These are phyloP conservation scores for Conopomorpha cramerella DNA, from an alignment of 1,140 invertebrate genomes.

Conservation along the genomic window DNA sequence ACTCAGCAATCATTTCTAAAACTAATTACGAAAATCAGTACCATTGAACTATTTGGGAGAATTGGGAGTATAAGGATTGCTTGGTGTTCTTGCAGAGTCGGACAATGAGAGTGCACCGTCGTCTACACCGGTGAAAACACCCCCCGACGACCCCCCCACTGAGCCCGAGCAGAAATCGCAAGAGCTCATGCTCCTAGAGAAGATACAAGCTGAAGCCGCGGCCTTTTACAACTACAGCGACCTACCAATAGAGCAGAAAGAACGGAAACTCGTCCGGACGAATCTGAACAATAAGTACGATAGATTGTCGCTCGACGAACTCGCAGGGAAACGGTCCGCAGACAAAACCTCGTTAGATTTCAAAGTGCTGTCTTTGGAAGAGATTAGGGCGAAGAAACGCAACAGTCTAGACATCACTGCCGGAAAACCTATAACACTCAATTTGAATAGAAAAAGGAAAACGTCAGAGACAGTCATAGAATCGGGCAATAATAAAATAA, in stretches of 20 bases:
- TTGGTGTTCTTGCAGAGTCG: constrained; percentile 76
- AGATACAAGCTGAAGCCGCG: constrained; percentile 69
- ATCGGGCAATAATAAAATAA: constrained; percentile 42
- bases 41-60: constrained; percentile 5
- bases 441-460: constrained; percentile 34
- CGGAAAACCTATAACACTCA: constrained; percentile 28
- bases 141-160: constrained; percentile 18
- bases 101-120: constrained; percentile 69
- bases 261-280: constrained; percentile 26
- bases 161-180: constrained; percentile 62
- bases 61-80: constrained; percentile 27
- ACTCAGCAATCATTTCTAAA: constrained; percentile 23
- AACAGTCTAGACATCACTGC: constrained; percentile 21
- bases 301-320: constrained; percentile 29
- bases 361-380: constrained; percentile 40
- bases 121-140: constrained; percentile 61
- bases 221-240: constrained; percentile 66
- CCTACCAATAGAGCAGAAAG: constrained; percentile 15
- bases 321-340: constrained; percentile 20
- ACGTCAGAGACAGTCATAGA: constrained; percentile 37
- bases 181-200: constrained; percentile 69
- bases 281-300: constrained; percentile 34
- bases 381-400: constrained; percentile 38
- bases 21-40: constrained; percentile 54
- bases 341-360: constrained; percentile 32